These are phyloP conservation scores for Catharus minimus DNA, from an alignment of 2,113 vertebrate genomes.

Conservation along the genomic window DNA sequence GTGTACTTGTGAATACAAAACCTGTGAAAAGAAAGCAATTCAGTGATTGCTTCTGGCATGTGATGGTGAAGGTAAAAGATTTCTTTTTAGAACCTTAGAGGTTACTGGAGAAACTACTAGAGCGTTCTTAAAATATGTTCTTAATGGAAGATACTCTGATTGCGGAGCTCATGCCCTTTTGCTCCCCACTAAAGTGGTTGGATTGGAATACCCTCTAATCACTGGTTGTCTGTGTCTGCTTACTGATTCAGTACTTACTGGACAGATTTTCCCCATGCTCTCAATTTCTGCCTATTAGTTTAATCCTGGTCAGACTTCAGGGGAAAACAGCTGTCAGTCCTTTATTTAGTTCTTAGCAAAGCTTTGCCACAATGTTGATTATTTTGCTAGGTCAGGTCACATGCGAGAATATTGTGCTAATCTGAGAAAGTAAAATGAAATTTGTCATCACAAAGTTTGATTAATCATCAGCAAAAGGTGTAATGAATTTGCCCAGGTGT, in stretches of 20 bases:
- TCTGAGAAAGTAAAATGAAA: neutral
- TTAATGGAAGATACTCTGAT: neutral
- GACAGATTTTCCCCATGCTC: neutral
- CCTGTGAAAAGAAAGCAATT: neutral
- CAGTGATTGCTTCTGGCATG: neutral
- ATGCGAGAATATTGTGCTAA: accelerated
- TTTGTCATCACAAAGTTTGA: neutral
- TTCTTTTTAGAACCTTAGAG: neutral
- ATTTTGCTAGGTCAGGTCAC: neutral
- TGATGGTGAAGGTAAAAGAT: neutral
- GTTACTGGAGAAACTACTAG: neutral
- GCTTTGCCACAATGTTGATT: neutral
- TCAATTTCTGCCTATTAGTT: neutral
- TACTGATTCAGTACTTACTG: neutral
- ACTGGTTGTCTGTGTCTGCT: neutral
- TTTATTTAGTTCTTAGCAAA: neutral
- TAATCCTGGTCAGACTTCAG: neutral
- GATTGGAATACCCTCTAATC: neutral
- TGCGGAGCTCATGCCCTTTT: neutral
- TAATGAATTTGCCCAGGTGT: neutral
- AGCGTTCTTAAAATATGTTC: accelerated
- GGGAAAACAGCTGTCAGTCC: neutral
- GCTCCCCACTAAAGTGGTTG: neutral
- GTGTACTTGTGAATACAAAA: neutral
- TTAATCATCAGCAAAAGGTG: neutral